These are phyloP conservation scores for Ginglymostoma cirratum DNA, from an alignment of 2,113 vertebrate genomes.

Conservation along the genomic window DNA sequence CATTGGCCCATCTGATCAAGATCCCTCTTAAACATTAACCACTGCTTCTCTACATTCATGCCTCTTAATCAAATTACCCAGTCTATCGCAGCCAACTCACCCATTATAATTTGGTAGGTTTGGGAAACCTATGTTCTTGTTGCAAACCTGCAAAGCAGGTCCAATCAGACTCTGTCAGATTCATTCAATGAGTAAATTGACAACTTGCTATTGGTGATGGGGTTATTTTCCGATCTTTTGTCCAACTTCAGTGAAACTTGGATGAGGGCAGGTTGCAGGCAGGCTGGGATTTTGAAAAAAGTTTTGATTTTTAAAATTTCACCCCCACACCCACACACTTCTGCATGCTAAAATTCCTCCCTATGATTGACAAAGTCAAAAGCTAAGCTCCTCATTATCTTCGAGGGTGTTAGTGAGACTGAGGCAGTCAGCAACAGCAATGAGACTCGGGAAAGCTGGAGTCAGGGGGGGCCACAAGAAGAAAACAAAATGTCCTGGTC, in stretches of 20 bases:
- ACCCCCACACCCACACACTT: background rate
- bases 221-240: background rate
- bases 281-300: background rate
- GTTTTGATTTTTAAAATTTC: background rate
- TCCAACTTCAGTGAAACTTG: background rate
- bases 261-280: background rate
- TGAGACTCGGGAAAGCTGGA: background rate
- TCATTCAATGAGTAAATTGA: background rate
- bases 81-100: no score
- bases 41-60: no score
- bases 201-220: background rate
- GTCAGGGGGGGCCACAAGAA: background rate
- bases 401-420: background rate
- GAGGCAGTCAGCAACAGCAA: background rate
- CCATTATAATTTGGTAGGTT: background rate
- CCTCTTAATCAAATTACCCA: no score
- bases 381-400: background rate
- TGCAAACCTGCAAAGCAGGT: background rate
- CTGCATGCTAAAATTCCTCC: background rate
- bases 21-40: no score
- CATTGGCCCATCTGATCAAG: no score
- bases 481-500: background rate
- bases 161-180: background rate
- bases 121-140: background rate
- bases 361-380: background rate